Evolutionary conservation across 2,888 invertebrate genomes (phyloP).

Genomic region (Chesias legatella): DNA sequence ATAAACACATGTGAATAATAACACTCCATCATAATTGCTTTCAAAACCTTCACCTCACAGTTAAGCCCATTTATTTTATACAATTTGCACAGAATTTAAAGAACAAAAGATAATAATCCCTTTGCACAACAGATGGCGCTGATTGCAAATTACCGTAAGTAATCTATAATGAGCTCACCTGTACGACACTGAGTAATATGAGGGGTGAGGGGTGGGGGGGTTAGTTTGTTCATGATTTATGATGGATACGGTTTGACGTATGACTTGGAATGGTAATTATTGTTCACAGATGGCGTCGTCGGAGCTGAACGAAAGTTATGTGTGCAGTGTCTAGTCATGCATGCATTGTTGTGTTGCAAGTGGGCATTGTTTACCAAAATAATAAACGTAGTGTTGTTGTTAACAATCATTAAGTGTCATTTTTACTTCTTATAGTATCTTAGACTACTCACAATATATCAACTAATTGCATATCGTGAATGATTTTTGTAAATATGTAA

Average conservation of each 20-base stretch:
- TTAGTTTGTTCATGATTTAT: conserved; percentile 25
- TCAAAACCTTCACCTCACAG: no score
- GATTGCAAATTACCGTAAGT: conserved; percentile 58
- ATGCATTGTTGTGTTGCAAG: no score
- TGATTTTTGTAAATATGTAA: no score
- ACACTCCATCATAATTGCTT: no score
- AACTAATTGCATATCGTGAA: no score
- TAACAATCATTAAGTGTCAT: no score
- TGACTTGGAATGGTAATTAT: conserved; percentile 25
- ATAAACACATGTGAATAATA: no score
- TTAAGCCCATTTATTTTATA: conserved; percentile 13
- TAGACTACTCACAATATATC: no score
- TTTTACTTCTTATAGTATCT: no score
- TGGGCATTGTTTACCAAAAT: no score
- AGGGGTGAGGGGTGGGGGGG: conserved; percentile 18
- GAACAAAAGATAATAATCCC: conserved; percentile 48
- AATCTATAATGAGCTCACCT: conserved; percentile 75
- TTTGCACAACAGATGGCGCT: conserved; percentile 53
- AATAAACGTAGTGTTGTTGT: no score
- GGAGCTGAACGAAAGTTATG: conserved; percentile 6
- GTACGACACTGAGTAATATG: conserved; percentile 48
- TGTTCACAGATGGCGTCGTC: conserved; percentile 16
- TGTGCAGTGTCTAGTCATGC: background rate
- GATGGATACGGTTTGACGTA: conserved; percentile 26
- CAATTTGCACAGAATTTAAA: conserved; percentile 25